Evolutionary conservation across 1,140 invertebrate species (phyloP), one percentile per base, ranked within the genome.

Genomic region (Drosophila repletoides): DNA sequence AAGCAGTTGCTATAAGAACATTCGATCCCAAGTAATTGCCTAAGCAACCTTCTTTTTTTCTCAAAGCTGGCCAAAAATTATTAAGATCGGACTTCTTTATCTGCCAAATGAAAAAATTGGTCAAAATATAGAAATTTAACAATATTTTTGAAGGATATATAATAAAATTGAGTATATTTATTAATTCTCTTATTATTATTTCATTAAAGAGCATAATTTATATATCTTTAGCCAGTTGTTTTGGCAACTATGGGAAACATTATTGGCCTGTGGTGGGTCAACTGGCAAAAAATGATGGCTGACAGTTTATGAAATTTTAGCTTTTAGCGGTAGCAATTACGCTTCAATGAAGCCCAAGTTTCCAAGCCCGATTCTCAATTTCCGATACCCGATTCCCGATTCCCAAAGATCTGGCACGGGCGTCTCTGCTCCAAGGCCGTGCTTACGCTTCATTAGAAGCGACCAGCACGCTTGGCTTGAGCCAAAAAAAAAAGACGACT

Each of bases 381-480:
- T n/a, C n/a, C n/a, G n/a, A n/a, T n/a, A n/a, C 12, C 14, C n/a
- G 34, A 17, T 12, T 31, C 17, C 17, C 36, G 14, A 6, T 17
- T 38, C 15, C n/a, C 21, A 7, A 6, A 55, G 60, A 19, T 83
- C 70, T 86, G 79, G 79, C 79, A 84, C 80, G 80, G 80, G 80
- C 67, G 67, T 53, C 29, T 38, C 33, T 36, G 46, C 45, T 29
- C 65, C 80, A 84, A 84, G 80, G 75, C 68, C 81, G 73, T 52
- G 67, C 72, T 73, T 53, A 49, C 67, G 56, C 72, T 66, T 36
- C 66, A 80, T 38, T 80, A n/a, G 52, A 51, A 43, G 28, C 71
- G 9, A 29, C 65, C 41, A 56, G 70, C 76, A 80, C 75, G 76
- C 76, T 76, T 46, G 72, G 71, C 72, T 81, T 76, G 76, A 79